Conservation (phyloP, 1,140 invertebrate species). For the Platyscapa corneri region DNA sequence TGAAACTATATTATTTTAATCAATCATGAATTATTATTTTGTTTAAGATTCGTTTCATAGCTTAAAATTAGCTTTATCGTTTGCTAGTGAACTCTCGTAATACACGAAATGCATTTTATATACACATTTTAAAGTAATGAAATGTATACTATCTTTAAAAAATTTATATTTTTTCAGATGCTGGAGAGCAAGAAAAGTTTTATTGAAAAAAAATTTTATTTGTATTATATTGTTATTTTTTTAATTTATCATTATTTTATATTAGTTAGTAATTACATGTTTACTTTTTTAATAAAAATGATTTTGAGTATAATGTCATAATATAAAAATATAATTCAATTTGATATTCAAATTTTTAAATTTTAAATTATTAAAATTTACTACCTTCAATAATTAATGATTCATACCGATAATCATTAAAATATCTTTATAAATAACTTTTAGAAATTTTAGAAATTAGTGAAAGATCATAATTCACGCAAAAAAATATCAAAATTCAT, state of each 20-base stretch:
- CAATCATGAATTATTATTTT: not conserved
- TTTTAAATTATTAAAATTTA: not conserved
- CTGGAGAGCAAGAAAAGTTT: slow-evolving; percentile 13
- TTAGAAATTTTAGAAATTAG: too few relatives aligned
- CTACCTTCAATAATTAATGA: too few relatives aligned
- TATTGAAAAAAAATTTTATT: slow-evolving; percentile 20
- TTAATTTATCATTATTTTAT: not conserved
- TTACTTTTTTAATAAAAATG: not conserved
- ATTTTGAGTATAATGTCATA: not conserved
- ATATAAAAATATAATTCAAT: not conserved
- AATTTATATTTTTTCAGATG: slow-evolving; percentile 37
- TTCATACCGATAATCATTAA: too few relatives aligned
- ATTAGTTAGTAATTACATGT: not conserved
- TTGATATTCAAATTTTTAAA: not conserved
- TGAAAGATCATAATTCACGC: too few relatives aligned
- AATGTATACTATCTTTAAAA: too few relatives aligned
- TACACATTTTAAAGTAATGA: slow-evolving; percentile 4
- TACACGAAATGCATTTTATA: not conserved
- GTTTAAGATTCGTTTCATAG: not conserved
- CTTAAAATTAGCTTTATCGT: slow-evolving; percentile 13
- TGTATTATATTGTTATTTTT: slow-evolving; percentile 25
- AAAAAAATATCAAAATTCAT: too few relatives aligned
- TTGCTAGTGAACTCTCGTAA: not conserved
- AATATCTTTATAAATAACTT: too few relatives aligned
- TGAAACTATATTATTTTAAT: not conserved